A percentile compares a stretch with the other conserved stretches of the same genome.
These are phyloP conservation scores for Onychorhynchus coronatus DNA, from an alignment of 2,113 vertebrate species.

Conservation along the genomic window DNA sequence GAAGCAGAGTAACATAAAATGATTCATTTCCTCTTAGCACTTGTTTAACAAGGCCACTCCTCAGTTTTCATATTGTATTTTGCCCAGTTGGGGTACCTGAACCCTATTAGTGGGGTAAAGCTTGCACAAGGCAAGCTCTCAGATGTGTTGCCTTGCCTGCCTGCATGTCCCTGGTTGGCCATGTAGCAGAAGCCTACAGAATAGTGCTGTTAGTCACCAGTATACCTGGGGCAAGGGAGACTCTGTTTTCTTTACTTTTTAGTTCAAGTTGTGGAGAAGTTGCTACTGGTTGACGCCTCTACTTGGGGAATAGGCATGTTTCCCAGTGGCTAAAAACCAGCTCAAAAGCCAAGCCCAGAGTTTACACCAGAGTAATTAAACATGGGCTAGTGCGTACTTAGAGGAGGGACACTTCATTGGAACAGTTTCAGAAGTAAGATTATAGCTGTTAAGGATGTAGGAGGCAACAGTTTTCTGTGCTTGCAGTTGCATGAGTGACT, in stretches of 20 bases:
- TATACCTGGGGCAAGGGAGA: background rate
- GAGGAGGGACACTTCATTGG: background rate
- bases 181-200: background rate
- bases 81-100: background rate
- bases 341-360: background rate
- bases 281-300: background rate
- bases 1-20: background rate
- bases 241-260: background rate
- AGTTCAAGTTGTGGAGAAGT: background rate
- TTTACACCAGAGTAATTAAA: background rate
- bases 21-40: background rate
- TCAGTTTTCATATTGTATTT: background rate
- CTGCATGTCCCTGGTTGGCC: background rate
- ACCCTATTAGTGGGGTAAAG: background rate
- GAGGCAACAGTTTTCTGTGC: background rate
- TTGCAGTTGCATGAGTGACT: background rate
- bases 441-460: background rate
- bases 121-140: background rate
- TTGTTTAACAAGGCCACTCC: background rate
- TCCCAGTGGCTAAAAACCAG: background rate
- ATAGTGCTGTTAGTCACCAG: background rate
- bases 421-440: background rate
- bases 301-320: background rate
- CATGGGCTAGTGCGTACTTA: background rate
- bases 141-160: background rate